These are phyloP conservation scores for Picathartes gymnocephalus DNA, from an alignment of 2,113 vertebrate species.

Conservation along the genomic window DNA sequence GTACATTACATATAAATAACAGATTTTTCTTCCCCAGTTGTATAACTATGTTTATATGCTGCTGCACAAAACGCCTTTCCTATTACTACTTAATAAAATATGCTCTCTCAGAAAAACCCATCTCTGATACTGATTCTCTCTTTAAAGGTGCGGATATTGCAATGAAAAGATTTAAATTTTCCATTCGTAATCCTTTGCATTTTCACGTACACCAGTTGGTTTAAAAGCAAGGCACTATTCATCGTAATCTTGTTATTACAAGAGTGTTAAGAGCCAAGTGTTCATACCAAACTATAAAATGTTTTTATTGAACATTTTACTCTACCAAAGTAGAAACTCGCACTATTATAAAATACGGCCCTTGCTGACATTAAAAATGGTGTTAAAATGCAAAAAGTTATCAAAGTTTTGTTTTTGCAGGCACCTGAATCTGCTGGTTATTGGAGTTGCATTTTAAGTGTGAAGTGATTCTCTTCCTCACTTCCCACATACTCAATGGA, in stretches of 20 bases:
- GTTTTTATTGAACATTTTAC: conserved; percentile 48
- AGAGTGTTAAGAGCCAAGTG: background rate
- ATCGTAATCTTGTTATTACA: background rate
- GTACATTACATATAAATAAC: background rate
- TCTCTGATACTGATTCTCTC: background rate
- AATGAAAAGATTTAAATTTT: background rate
- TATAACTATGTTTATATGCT: background rate
- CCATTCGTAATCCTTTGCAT: background rate
- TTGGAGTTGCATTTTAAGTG: background rate
- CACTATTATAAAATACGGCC: conserved; percentile 18
- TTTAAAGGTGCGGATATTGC: background rate
- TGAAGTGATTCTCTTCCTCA: background rate
- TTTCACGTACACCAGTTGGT: background rate
- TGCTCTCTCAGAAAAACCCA: background rate
- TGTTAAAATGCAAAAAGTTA: conserved; percentile 49
- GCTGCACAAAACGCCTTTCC: background rate
- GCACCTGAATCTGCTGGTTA: background rate
- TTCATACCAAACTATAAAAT: conserved; percentile 7
- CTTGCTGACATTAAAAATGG: conserved; percentile 35
- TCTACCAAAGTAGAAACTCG: conserved; percentile 11
- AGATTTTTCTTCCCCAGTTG: background rate
- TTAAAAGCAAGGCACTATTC: conserved; percentile 45
- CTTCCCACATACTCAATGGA: background rate
- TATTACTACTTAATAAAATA: background rate
- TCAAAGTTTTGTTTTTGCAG: background rate